Evolutionary conservation across 2,113 vertebrate species (phyloP).

Genomic region (Prionailurus bengalensis): DNA sequence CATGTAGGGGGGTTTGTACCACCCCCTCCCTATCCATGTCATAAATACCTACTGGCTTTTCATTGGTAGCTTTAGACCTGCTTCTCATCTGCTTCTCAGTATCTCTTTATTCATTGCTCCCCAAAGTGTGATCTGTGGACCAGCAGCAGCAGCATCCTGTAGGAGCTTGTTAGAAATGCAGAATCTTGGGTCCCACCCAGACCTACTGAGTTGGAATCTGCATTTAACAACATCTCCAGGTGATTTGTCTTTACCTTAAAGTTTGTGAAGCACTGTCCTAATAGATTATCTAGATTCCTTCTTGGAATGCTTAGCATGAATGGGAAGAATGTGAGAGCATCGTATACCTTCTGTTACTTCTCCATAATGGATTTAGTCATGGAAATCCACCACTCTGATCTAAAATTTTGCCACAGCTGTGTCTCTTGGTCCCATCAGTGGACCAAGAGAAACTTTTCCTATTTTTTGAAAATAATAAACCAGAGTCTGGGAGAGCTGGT

Average conservation of each 20-base stretch:
- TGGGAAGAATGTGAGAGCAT: background rate
- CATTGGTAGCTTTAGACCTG: background rate
- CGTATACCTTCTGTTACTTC: background rate
- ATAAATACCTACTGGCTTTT: background rate
- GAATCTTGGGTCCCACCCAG: background rate
- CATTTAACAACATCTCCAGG: background rate
- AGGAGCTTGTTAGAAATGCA: slow-evolving; percentile 25
- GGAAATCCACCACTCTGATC: background rate
- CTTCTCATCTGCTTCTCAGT: background rate
- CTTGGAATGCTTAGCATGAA: background rate
- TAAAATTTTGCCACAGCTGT: background rate
- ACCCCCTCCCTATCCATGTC: background rate
- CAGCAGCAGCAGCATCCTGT: background rate
- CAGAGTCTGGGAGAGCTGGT: background rate
- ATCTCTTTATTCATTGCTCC: background rate
- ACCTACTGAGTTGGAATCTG: background rate
- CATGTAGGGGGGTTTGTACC: background rate
- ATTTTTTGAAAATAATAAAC: background rate
- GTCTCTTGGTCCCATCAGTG: background rate
- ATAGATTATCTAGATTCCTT: background rate
- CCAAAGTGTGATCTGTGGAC: background rate
- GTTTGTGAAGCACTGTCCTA: background rate
- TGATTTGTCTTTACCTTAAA: background rate
- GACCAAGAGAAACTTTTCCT: background rate
- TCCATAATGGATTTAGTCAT: background rate